A percentile compares a stretch with the other conserved stretches of the same genome.
These are phyloP conservation scores for Cariama cristata DNA, from an alignment of 2,113 vertebrate species.

Conservation along the genomic window DNA sequence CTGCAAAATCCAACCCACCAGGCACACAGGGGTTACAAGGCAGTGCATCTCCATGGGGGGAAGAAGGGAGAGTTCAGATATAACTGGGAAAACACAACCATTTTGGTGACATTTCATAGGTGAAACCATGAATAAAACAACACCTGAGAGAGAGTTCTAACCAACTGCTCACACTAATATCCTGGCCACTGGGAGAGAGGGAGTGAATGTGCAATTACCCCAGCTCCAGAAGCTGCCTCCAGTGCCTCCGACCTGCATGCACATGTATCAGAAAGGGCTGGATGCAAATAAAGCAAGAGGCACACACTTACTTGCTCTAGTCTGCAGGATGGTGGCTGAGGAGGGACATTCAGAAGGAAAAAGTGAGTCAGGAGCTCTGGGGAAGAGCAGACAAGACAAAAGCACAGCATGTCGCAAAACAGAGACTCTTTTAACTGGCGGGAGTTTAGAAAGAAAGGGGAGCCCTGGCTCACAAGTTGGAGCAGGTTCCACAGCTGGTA, in stretches of 20 bases:
- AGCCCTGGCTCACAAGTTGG: not conserved
- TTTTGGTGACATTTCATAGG: not conserved
- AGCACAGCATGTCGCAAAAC: not conserved
- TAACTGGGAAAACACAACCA: not conserved
- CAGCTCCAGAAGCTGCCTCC: not conserved
- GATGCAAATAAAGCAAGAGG: not conserved
- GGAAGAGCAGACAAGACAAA: not conserved
- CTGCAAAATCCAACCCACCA: not conserved
- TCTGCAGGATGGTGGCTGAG: not conserved
- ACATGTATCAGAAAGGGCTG: not conserved
- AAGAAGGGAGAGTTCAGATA: not conserved
- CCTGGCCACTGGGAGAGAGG: not conserved
- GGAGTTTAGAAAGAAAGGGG: not conserved
- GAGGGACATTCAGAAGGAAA: not conserved
- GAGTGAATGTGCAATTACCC: not conserved
- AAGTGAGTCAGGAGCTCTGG: not conserved
- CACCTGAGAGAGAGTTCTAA: not conserved
- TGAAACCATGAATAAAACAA: slow-evolving; percentile 47
- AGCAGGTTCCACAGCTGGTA: not conserved
- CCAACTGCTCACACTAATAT: not conserved
- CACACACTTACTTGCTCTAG: not conserved
- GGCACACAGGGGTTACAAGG: not conserved
- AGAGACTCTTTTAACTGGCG: not conserved
- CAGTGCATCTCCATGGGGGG: not conserved
- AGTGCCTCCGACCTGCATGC: fast-evolving